A percentile compares a stretch with the other conserved stretches of the same genome.
phyloP scores from a whole-genome alignment of 2,888 invertebrate genomes.

The Sympetrum striolatum region DNA sequence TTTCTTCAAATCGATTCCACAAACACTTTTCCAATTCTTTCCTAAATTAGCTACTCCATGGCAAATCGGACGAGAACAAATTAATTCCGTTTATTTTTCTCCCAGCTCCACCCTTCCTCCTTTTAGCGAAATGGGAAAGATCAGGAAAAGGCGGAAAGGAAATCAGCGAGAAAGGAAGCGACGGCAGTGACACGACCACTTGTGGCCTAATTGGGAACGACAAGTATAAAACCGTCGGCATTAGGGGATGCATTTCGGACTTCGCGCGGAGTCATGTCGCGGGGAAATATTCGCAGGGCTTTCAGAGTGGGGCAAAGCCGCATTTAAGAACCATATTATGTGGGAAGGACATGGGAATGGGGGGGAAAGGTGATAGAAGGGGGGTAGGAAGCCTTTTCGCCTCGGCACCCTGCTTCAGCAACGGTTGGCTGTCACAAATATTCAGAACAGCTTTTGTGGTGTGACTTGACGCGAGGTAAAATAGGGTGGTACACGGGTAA shows the following conservation, averaged over 20 bases:
- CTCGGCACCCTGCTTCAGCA: background rate
- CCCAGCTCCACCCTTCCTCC: too few species aligned
- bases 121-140: background rate
- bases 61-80: too few species aligned
- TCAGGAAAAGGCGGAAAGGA: background rate
- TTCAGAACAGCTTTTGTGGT: background rate
- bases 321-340: background rate
- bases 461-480: background rate
- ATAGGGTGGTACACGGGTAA: background rate
- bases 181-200: slow-evolving; percentile 4
- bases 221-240: background rate
- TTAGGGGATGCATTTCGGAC: background rate
- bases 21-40: too few species aligned
- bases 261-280: background rate
- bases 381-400: background rate
- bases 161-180: background rate
- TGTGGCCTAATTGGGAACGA: slow-evolving; percentile 28
- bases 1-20: too few species aligned
- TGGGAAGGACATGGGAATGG: background rate
- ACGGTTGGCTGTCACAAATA: background rate
- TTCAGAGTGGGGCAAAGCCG: background rate
- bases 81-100: too few species aligned
- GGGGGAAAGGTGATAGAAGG: background rate
- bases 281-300: background rate
- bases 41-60: too few species aligned